Conservation (phyloP, 2,113 vertebrate genomes). For the Phocoena phocoena region DNA sequence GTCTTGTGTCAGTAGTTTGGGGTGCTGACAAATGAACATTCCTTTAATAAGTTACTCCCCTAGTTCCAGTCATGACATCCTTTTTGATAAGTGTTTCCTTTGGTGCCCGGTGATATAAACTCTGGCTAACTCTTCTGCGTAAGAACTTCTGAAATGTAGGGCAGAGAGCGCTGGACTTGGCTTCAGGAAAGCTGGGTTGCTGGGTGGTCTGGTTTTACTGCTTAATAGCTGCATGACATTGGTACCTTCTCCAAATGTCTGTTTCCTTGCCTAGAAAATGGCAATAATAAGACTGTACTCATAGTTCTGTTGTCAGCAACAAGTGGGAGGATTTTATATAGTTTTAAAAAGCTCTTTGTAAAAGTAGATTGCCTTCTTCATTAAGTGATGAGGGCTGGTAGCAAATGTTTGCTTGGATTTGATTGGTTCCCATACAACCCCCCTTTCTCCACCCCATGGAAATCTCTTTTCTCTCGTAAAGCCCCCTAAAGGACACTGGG, state of each 20-base stretch:
- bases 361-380: background rate
- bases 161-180: background rate
- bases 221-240: background rate
- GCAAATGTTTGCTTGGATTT: background rate
- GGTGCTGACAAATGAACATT: background rate
- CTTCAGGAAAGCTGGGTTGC: background rate
- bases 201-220: slow-evolving; percentile 56
- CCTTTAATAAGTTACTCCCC: background rate
- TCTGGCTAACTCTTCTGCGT: background rate
- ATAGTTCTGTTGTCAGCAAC: background rate
- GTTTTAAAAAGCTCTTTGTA: background rate
- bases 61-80: background rate
- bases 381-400: background rate
- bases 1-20: background rate
- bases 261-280: slow-evolving; percentile 55
- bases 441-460: background rate
- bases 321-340: background rate
- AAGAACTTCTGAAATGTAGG: background rate
- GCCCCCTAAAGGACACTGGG: background rate
- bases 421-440: background rate
- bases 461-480: background rate
- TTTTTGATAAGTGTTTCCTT: background rate
- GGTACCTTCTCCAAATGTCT: background rate
- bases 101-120: background rate
- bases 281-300: background rate